Evolutionary conservation across 2,888 invertebrate species (phyloP).

Genomic region (Nectonema munidae): DNA sequence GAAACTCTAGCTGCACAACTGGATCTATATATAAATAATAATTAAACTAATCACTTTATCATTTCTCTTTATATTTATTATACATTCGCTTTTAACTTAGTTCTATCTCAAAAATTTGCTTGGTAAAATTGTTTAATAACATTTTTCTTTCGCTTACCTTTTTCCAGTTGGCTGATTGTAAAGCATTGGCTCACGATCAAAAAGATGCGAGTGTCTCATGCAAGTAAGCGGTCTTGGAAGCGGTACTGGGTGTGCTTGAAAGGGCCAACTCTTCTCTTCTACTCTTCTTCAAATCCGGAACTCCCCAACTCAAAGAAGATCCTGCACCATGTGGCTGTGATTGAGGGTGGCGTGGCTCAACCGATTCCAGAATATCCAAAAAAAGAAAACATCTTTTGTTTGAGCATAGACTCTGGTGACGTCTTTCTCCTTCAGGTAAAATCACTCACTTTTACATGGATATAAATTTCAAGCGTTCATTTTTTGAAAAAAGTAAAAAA

Average conservation of each 20-base stretch:
- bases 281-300: conserved; percentile 39
- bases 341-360: conserved; percentile 84
- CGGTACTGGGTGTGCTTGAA: conserved; percentile 93
- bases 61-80: too few relatives aligned
- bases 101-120: too few relatives aligned
- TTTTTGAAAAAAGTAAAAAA: too few relatives aligned
- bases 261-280: conserved; percentile 73
- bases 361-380: conserved; percentile 96
- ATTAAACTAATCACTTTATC: too few relatives aligned
- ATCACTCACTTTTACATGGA: too few relatives aligned
- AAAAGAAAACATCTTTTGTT: conserved; percentile 78
- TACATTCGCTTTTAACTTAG: too few relatives aligned
- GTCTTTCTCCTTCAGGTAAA: conserved; percentile 69
- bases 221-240: conserved; percentile 79
- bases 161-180: conserved; percentile 56
- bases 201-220: conserved; percentile 60
- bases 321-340: conserved; percentile 45
- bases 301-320: conserved; percentile 14
- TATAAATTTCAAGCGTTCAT: too few relatives aligned
- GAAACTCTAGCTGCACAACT: too few relatives aligned
- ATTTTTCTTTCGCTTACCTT: conserved; percentile 20
- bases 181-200: conserved; percentile 93
- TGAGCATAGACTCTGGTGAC: conserved; percentile 86
- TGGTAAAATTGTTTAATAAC: too few relatives aligned
- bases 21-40: too few relatives aligned